These are phyloP conservation scores for Campoletis sonorensis DNA, from an alignment of 1,140 invertebrate genomes.

Conservation along the genomic window DNA sequence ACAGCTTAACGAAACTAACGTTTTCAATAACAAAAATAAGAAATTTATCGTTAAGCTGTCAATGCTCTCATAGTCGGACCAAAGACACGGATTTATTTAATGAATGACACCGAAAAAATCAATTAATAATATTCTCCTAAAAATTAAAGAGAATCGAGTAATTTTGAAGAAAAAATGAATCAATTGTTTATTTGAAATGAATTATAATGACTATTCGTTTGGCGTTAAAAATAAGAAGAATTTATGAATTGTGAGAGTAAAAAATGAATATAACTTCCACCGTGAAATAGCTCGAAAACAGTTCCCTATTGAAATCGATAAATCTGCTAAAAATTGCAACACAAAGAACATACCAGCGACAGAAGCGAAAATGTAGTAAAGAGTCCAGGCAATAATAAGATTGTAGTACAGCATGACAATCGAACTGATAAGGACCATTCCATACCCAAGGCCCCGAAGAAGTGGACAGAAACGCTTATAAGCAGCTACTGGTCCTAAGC, in stretches of 20 bases:
- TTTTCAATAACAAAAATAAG: no score
- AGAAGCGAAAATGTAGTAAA: conserved; percentile 89
- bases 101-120: no score
- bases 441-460: conserved; percentile 86
- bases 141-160: no score
- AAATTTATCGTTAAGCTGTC: no score
- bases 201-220: no score
- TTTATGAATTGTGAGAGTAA: background rate
- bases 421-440: conserved; percentile 89
- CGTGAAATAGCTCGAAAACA: background rate
- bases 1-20: no score
- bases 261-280: background rate
- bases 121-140: no score
- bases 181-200: no score
- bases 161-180: no score
- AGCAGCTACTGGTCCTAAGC: conserved; percentile 83
- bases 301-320: background rate
- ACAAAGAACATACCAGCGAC: conserved; percentile 76
- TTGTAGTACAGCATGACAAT: conserved; percentile 92
- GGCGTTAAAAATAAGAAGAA: no score
- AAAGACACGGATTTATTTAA: no score
- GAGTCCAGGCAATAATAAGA: conserved; percentile 91
- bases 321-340: background rate
- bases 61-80: no score
- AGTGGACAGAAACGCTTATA: conserved; percentile 84